Percentiles rank a stretch among this genome's conserved stretches.
These are phyloP conservation scores for Discoglossus pictus DNA, from an alignment of 2,797 vertebrate species.

Conservation along the genomic window DNA sequence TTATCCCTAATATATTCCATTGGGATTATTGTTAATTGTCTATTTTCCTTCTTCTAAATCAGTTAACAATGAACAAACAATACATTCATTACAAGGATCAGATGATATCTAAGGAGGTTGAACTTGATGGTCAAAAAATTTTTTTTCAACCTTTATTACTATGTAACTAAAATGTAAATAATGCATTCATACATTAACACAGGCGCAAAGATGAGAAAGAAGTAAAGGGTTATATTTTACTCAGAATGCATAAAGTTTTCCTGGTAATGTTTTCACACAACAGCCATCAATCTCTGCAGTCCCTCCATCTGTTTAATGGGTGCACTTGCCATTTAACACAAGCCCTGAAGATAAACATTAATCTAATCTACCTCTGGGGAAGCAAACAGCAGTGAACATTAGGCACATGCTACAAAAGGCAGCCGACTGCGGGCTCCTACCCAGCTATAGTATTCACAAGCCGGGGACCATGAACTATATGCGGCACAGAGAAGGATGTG, in stretches of 20 bases:
- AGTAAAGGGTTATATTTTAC: not conserved
- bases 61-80: too few species aligned
- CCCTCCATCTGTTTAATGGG: slow-evolving; percentile 47
- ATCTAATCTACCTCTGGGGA: slow-evolving; percentile 42
- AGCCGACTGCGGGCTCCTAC: slow-evolving; percentile 12
- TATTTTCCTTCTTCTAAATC: too few species aligned
- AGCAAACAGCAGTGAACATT: slow-evolving; percentile 29
- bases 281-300: slow-evolving; percentile 35
- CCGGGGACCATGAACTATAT: too few species aligned
- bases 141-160: too few species aligned
- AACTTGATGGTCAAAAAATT: too few species aligned
- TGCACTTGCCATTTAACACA: slow-evolving; percentile 40
- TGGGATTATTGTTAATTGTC: too few species aligned
- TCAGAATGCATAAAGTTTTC: slow-evolving; percentile 17
- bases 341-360: slow-evolving; percentile 47
- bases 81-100: too few species aligned
- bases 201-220: not conserved
- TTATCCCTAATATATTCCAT: too few species aligned
- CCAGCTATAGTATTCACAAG: not conserved
- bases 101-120: too few species aligned
- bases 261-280: slow-evolving; percentile 34
- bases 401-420: slow-evolving; percentile 27
- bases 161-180: too few species aligned
- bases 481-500: too few species aligned
- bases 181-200: not conserved